phyloP scores from a whole-genome alignment of 2,888 invertebrate species.

The Troides aeacus region DNA sequence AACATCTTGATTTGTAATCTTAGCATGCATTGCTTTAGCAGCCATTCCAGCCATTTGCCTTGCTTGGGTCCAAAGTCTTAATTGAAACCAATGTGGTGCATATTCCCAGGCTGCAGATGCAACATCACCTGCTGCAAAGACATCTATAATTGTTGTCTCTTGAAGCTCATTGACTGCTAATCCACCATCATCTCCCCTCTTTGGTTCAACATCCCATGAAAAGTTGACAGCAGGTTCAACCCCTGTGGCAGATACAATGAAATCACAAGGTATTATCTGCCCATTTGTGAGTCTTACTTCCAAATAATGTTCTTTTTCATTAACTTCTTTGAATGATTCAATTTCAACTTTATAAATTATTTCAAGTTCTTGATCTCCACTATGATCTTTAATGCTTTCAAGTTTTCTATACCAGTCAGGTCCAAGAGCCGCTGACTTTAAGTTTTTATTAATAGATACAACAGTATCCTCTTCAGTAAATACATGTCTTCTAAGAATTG shows the following conservation, averaged over 20 bases:
- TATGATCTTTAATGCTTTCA: conserved; percentile 77
- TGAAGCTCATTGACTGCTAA: conserved; percentile 91
- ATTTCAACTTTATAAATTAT: conserved; percentile 83
- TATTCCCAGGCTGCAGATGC: conserved; percentile 90
- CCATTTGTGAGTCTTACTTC: conserved; percentile 87
- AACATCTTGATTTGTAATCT: conserved; percentile 80
- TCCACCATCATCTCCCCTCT: conserved; percentile 86
- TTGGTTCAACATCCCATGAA: conserved; percentile 73
- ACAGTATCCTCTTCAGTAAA: conserved; percentile 81
- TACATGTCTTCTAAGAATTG: conserved; percentile 82
- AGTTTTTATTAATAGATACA: conserved; percentile 60
- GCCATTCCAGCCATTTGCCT: conserved; percentile 98
- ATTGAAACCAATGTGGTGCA: conserved; percentile 93
- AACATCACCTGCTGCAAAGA: conserved; percentile 98
- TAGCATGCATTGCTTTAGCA: conserved; percentile 91
- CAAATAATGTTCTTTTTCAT: conserved; percentile 81
- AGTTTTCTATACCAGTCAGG: conserved; percentile 96
- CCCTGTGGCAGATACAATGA: conserved; percentile 97
- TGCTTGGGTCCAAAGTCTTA: conserved; percentile 99
- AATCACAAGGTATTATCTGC: conserved; percentile 87
- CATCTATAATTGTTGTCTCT: conserved; percentile 86
- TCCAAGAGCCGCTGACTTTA: conserved; percentile 94
- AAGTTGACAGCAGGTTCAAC: conserved; percentile 86
- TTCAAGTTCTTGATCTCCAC: conserved; percentile 71
- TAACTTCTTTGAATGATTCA: conserved; percentile 57